phyloP scores from a whole-genome alignment of 1,140 invertebrate species.

The Popillia japonica region DNA sequence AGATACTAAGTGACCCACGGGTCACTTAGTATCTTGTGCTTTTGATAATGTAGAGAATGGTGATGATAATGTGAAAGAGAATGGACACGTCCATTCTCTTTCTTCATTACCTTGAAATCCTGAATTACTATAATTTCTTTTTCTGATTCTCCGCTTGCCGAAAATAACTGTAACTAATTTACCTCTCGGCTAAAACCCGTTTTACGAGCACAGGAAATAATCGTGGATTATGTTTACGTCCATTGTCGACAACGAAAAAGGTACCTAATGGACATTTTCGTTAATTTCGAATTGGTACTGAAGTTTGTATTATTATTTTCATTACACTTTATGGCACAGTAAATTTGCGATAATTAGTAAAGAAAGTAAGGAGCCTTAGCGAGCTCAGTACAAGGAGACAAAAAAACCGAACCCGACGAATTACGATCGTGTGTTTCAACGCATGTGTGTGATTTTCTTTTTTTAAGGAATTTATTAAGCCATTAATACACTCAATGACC shows the following conservation, averaged over 20 bases:
- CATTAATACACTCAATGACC: not conserved
- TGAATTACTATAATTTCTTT: conserved; percentile 31
- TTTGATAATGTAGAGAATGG: too few species aligned
- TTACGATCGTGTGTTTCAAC: not conserved
- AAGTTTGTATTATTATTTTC: not conserved
- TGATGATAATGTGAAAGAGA: too few species aligned
- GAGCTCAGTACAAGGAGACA: not conserved
- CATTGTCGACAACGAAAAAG: not conserved
- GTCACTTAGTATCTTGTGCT: too few species aligned
- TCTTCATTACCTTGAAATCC: not conserved
- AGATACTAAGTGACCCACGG: conserved; percentile 20
- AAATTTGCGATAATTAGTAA: conserved; percentile 10
- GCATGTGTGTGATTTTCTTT: not conserved
- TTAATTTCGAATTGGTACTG: conserved; percentile 8
- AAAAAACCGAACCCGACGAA: not conserved
- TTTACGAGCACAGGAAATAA: conserved; percentile 21
- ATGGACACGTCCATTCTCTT: conserved; percentile 23
- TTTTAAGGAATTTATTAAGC: conserved; percentile 10
- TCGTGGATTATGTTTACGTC: conserved; percentile 2
- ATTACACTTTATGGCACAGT: not conserved
- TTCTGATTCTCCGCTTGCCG: conserved; percentile 3
- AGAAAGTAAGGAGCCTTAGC: not conserved
- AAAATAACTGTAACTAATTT: conserved; percentile 24
- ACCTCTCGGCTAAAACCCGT: conserved; percentile 2
- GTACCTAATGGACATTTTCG: conserved; percentile 17